These are phyloP conservation scores for Ceriagrion tenellum DNA, from an alignment of 2,888 invertebrate species.

Conservation along the genomic window DNA sequence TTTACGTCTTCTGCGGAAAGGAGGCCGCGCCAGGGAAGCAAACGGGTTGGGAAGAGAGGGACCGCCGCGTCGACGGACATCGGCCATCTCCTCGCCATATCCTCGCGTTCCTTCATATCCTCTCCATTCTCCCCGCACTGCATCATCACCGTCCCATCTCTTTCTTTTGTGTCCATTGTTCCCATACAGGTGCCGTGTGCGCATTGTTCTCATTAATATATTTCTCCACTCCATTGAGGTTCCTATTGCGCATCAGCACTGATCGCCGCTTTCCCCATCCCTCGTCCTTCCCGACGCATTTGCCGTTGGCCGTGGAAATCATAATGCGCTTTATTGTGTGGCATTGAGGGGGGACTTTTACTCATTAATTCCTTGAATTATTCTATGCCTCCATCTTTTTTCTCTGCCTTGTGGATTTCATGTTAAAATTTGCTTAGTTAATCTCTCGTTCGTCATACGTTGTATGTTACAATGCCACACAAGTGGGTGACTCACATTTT, in stretches of 20 bases:
- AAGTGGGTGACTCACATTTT: no score
- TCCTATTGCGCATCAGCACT: background rate
- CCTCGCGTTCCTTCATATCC: background rate
- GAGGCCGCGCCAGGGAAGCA: no score
- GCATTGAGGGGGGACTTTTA: background rate
- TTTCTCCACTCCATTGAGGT: background rate
- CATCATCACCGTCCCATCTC: background rate
- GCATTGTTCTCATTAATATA: slow-evolving; percentile 20
- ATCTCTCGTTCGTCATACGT: no score
- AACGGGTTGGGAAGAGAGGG: no score
- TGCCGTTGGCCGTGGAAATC: background rate
- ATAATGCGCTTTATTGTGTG: background rate
- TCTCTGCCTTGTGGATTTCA: no score
- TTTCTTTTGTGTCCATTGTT: slow-evolving; percentile 1
- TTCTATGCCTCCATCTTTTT: no score
- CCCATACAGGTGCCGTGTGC: background rate
- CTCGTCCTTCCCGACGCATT: background rate
- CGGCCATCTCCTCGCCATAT: background rate
- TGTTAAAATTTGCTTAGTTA: no score
- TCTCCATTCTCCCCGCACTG: background rate
- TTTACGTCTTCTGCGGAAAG: no score
- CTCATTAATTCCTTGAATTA: background rate
- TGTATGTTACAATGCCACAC: no score
- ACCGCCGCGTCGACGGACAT: background rate
- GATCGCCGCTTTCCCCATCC: background rate